Evolutionary conservation across 2,797 vertebrate species (phyloP).

Genomic region (Melanotaenia trifasciata): DNA sequence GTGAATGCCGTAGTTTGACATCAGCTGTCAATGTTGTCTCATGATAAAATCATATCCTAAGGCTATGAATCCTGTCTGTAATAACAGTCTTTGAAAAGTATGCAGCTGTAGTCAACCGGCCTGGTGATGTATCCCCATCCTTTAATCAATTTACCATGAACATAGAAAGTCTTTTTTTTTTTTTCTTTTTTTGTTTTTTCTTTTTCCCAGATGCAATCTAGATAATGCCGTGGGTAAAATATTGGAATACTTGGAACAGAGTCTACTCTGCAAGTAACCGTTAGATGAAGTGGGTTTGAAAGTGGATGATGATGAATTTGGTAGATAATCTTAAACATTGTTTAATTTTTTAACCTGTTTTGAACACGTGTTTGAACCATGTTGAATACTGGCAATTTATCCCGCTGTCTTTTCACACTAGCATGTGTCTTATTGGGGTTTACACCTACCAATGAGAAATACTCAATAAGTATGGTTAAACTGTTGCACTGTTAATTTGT

Average conservation of each 20-base stretch:
- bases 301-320: not conserved
- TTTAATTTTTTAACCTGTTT: not conserved
- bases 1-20: constrained; percentile 53
- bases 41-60: constrained; percentile 53
- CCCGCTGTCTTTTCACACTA: not conserved
- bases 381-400: not conserved
- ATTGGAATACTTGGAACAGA: constrained; percentile 1
- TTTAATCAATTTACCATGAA: constrained; percentile 48
- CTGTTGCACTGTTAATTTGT: constrained; percentile 27
- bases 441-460: not conserved
- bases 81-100: constrained; percentile 56
- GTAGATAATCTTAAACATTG: not conserved
- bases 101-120: constrained; percentile 22
- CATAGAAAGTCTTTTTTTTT: constrained; percentile 24
- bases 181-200: too few species aligned
- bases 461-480: constrained; percentile 5
- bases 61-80: constrained; percentile 53
- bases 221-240: constrained; percentile 7
- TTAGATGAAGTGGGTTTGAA: not conserved
- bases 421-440: not conserved
- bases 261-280: not conserved
- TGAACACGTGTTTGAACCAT: not conserved
- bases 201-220: constrained; percentile 3
- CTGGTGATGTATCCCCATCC: constrained; percentile 42
- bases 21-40: constrained; percentile 62